These are phyloP conservation scores for Nomada fabriciana DNA, from an alignment of 2,888 invertebrate species.

Conservation along the genomic window DNA sequence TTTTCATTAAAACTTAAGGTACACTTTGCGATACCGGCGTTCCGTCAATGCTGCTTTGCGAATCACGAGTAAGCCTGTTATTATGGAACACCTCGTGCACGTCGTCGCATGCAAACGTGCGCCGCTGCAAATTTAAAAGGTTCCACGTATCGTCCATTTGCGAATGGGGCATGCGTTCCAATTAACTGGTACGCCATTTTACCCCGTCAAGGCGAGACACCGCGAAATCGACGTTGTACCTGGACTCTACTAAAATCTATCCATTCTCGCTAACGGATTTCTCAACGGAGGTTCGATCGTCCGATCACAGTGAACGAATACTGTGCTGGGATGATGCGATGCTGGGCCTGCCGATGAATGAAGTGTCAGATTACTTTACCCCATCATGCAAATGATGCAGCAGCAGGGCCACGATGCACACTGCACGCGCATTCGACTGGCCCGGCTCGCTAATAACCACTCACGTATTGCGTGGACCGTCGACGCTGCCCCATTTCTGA, in stretches of 20 bases:
- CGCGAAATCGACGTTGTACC: not conserved
- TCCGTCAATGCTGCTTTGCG: too few species aligned
- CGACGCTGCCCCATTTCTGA: conserved; percentile 29
- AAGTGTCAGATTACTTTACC: conserved; percentile 64
- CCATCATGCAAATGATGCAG: conserved; percentile 60
- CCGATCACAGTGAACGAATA: conserved; percentile 6
- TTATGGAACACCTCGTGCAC: too few species aligned
- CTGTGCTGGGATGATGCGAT: not conserved
- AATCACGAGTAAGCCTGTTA: too few species aligned
- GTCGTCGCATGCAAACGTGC: too few species aligned
- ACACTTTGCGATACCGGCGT: too few species aligned
- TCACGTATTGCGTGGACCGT: conserved; percentile 19
- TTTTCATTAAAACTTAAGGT: too few species aligned
- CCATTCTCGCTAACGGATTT: not conserved
- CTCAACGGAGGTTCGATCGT: conserved; percentile 19
- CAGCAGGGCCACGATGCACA: not conserved
- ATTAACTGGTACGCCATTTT: not conserved
- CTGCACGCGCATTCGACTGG: not conserved
- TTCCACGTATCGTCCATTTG: not conserved
- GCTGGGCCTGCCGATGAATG: conserved; percentile 35
- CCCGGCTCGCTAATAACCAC: conserved; percentile 6
- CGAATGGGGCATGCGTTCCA: not conserved
- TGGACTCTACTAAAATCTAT: not conserved
- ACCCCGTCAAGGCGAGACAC: not conserved
- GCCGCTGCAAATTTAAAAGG: too few species aligned